Percentiles rank a stretch among this genome's conserved stretches.
These are phyloP conservation scores for Porites australiensis DNA, from an alignment of 64 coral and sea anemone genomes.

Conservation along the genomic window DNA sequence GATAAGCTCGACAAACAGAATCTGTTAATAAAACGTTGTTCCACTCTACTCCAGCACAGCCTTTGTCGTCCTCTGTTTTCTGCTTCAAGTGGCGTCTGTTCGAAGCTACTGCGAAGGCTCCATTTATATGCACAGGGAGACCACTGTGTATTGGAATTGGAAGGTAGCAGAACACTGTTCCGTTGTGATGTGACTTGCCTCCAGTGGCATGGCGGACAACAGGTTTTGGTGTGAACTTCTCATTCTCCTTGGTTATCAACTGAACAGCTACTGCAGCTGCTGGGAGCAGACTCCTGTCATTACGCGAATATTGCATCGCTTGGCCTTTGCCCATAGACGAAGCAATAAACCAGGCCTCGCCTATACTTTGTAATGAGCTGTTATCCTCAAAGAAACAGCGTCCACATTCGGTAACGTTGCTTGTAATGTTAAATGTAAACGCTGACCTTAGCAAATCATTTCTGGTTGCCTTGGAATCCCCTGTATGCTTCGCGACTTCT, in stretches of 20 bases:
- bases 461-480: too few species aligned
- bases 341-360: conserved; percentile 67
- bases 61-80: too few species aligned
- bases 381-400: too few species aligned
- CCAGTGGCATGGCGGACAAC: neutral
- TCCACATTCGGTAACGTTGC: too few species aligned
- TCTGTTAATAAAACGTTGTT: conserved; percentile 78
- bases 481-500: too few species aligned
- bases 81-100: too few species aligned
- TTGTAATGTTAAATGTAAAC: too few species aligned
- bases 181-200: neutral
- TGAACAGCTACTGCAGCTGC: conserved; percentile 59
- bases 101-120: too few species aligned
- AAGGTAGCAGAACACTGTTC: conserved; percentile 70
- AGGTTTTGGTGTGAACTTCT: conserved; percentile 42
- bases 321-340: conserved; percentile 36
- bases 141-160: too few species aligned
- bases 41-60: conserved; percentile 67
- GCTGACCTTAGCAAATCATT: too few species aligned
- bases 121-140: too few species aligned
- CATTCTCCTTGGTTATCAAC: conserved; percentile 8
- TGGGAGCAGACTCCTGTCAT: conserved; percentile 45
- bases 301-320: conserved; percentile 16
- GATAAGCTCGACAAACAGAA: conserved; percentile 55
- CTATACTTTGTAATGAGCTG: too few species aligned